Evolutionary conservation across 2,888 invertebrate genomes (phyloP).

Genomic region (Mechanitis messenoides): DNA sequence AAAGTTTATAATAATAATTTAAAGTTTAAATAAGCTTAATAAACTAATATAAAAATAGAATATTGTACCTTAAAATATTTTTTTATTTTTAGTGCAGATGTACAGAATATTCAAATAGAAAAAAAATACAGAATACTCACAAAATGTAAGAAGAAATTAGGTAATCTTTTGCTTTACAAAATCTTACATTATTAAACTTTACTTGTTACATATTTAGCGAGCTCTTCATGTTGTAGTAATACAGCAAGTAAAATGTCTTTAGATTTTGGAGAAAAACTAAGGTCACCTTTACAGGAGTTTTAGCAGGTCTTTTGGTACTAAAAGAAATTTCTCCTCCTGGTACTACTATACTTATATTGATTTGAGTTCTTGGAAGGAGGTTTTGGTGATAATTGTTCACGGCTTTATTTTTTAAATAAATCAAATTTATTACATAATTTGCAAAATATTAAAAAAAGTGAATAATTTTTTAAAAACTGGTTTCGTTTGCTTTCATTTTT

Average conservation of each 20-base stretch:
- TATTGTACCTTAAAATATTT: no score
- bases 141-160: no score
- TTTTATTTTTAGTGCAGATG: no score
- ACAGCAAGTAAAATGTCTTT: constrained; percentile 8
- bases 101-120: no score
- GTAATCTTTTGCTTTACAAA: no score
- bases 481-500: constrained; percentile 14
- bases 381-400: constrained; percentile 59
- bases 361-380: constrained; percentile 55
- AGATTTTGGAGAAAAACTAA: constrained; percentile 57
- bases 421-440: not conserved
- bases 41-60: no score
- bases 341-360: constrained; percentile 37
- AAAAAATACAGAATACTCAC: no score
- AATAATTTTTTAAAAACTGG: no score
- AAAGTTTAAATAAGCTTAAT: no score
- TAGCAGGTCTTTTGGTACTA: constrained; percentile 53
- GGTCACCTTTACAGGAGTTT: constrained; percentile 47
- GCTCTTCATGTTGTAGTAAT: constrained; percentile 2
- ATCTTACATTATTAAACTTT: not conserved
- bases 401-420: constrained; percentile 53
- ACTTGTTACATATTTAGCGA: not conserved
- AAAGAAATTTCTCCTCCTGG: constrained; percentile 38
- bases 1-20: no score
- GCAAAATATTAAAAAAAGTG: no score